These are phyloP conservation scores for Hydrolagus affinis DNA, from an alignment of 2,113 vertebrate species.

Conservation along the genomic window DNA sequence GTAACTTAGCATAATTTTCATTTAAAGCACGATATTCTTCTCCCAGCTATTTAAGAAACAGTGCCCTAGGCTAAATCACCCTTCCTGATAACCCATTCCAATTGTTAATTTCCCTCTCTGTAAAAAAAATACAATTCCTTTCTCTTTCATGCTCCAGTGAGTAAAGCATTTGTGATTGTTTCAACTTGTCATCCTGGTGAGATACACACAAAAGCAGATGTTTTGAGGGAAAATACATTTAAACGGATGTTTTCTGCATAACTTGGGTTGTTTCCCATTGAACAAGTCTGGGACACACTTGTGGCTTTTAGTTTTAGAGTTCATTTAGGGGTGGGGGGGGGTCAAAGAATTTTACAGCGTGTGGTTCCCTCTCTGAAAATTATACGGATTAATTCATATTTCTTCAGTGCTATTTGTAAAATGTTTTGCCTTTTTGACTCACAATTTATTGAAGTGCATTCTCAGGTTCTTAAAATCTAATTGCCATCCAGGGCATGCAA, in stretches of 20 bases:
- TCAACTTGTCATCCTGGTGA: not conserved
- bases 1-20: too few species aligned
- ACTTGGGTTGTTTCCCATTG: not conserved
- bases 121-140: not conserved
- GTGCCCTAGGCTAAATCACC: too few species aligned
- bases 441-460: not conserved
- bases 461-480: conserved; percentile 3
- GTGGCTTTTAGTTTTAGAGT: not conserved
- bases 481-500: not conserved
- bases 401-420: not conserved
- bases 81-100: too few species aligned
- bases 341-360: not conserved
- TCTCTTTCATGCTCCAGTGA: not conserved
- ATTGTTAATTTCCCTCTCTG: too few species aligned
- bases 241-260: not conserved
- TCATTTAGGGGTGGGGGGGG: not conserved
- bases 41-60: too few species aligned
- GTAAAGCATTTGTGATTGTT: not conserved
- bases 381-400: not conserved
- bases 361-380: not conserved
- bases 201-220: not conserved
- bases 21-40: too few species aligned
- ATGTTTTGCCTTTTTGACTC: not conserved
- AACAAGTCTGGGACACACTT: not conserved
- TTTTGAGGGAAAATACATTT: not conserved